phyloP scores from a whole-genome alignment of 2,113 vertebrate genomes.

The Loxodonta africana region DNA sequence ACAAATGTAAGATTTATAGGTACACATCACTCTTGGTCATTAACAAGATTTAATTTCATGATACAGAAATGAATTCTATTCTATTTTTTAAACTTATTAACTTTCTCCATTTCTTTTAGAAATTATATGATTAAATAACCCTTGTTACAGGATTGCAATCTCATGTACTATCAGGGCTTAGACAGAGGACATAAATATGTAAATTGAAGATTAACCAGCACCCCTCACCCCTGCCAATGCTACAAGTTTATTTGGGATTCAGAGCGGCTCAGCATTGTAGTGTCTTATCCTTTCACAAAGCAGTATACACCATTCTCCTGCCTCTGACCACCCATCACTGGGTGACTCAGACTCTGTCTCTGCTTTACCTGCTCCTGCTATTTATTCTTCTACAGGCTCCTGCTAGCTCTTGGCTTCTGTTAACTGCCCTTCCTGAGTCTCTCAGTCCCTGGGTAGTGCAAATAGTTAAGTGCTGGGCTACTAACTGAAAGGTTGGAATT shows the following conservation, averaged over 20 bases:
- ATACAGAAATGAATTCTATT: slow-evolving; percentile 5
- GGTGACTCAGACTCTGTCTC: not conserved
- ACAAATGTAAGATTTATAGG: slow-evolving; percentile 29
- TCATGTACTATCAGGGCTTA: not conserved
- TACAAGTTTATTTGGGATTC: not conserved
- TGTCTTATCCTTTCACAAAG: not conserved
- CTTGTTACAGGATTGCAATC: not conserved
- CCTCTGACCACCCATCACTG: not conserved
- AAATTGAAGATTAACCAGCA: not conserved
- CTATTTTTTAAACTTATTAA: slow-evolving; percentile 31
- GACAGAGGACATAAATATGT: not conserved
- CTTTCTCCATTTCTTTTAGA: not conserved
- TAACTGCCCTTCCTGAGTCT: not conserved
- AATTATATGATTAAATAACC: not conserved
- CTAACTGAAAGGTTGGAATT: not conserved
- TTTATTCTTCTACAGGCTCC: not conserved
- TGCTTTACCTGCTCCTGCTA: not conserved
- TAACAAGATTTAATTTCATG: slow-evolving; percentile 32
- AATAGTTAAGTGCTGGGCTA: not conserved
- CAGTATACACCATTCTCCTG: not conserved
- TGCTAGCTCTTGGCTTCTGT: not conserved
- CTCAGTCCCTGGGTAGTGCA: not conserved
- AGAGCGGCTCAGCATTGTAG: not conserved
- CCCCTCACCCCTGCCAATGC: not conserved
- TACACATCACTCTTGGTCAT: not conserved